Evolutionary conservation across 2,113 vertebrate genomes (phyloP).

Genomic region (Zosterops borbonicus): DNA sequence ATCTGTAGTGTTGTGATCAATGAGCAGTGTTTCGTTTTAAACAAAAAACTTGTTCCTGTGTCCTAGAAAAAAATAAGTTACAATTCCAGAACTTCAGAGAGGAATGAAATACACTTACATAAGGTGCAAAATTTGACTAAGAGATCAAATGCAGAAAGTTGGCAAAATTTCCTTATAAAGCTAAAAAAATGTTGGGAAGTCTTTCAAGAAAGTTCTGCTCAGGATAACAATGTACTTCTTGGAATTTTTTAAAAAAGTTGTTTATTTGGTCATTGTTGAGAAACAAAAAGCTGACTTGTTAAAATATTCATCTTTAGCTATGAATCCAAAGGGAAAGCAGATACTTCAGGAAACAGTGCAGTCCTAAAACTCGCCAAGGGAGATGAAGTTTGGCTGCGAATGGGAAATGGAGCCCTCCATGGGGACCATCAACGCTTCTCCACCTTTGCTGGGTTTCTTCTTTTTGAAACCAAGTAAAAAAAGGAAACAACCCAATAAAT

Average conservation of each 20-base stretch:
- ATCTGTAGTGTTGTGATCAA: background rate
- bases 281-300: background rate
- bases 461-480: slow-evolving; percentile 81
- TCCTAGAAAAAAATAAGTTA: background rate
- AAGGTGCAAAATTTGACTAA: background rate
- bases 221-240: background rate
- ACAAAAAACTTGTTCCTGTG: background rate
- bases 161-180: background rate
- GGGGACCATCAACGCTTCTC: slow-evolving; percentile 85
- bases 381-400: slow-evolving; percentile 84
- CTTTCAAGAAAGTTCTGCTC: background rate
- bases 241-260: background rate
- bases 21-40: background rate
- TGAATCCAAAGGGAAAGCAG: slow-evolving; percentile 82
- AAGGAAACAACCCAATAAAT: background rate
- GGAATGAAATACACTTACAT: background rate
- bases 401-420: slow-evolving; percentile 82
- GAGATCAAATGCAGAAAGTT: background rate
- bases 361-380: slow-evolving; percentile 82
- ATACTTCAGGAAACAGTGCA: slow-evolving; percentile 82
- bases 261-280: background rate
- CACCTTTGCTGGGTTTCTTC: slow-evolving; percentile 84
- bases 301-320: slow-evolving; percentile 69
- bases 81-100: background rate
- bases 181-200: background rate